Evolutionary conservation across 1,140 invertebrate species (phyloP).

Genomic region (Nasonia giraulti): DNA sequence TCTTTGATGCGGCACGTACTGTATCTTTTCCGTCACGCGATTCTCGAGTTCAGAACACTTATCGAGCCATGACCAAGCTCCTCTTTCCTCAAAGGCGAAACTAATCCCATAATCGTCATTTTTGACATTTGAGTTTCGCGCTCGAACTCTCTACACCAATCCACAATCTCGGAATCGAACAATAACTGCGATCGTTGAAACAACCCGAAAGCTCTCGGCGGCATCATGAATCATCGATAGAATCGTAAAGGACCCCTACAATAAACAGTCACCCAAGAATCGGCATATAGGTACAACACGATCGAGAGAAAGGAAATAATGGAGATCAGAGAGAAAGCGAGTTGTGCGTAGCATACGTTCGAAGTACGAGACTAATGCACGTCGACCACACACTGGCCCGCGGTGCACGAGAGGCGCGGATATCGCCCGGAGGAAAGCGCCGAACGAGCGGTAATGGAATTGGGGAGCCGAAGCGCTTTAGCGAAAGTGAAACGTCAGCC

Average conservation of each 20-base stretch:
- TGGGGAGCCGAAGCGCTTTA: background rate
- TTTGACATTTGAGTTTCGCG: too few relatives aligned
- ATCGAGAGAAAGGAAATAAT: slow-evolving; percentile 23
- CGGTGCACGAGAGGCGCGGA: background rate
- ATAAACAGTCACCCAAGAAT: background rate
- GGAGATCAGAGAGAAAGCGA: slow-evolving; percentile 1
- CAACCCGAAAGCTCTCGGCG: background rate
- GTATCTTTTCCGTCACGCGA: too few relatives aligned
- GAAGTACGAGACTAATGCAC: background rate
- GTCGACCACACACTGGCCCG: background rate
- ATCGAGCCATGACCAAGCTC: too few relatives aligned
- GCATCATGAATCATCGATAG: background rate
- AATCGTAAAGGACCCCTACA: background rate
- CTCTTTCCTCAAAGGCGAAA: too few relatives aligned
- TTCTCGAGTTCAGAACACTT: too few relatives aligned
- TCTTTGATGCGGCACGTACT: too few relatives aligned
- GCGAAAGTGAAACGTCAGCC: slow-evolving; percentile 18
- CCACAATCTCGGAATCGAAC: too few relatives aligned
- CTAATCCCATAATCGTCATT: too few relatives aligned
- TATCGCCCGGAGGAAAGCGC: slow-evolving; percentile 16
- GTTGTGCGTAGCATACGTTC: background rate
- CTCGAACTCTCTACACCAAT: too few relatives aligned
- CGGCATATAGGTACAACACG: background rate
- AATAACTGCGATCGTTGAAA: too few relatives aligned
- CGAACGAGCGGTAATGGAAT: slow-evolving; percentile 25